A percentile compares a stretch with the other conserved stretches of the same genome.
Conservation (phyloP, 2,797 vertebrate genomes). For the Holocentrus rufus region DNA sequence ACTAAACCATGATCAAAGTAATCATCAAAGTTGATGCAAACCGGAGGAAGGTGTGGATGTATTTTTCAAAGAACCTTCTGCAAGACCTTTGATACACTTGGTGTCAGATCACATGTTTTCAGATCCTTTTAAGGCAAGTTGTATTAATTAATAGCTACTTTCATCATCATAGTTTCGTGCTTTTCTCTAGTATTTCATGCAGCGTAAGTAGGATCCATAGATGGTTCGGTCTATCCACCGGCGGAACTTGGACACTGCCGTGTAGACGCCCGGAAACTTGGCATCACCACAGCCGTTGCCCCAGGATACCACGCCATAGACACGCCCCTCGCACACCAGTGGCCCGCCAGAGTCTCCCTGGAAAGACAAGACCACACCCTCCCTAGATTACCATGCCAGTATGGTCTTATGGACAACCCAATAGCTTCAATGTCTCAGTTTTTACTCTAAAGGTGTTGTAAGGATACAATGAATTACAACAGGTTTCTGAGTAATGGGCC, state of each 20-base stretch:
- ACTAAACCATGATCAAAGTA: neutral
- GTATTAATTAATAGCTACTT: neutral
- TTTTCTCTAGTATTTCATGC: constrained; percentile 48
- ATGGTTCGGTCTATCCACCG: constrained; percentile 84
- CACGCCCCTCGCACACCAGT: constrained; percentile 77
- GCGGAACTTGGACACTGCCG: constrained; percentile 80
- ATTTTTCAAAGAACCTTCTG: neutral
- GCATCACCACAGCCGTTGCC: constrained; percentile 79
- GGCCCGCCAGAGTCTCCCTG: constrained; percentile 85
- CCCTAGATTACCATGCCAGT: constrained; percentile 17
- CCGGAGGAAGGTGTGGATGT: neutral
- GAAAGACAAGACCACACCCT: constrained; percentile 45
- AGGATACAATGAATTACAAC: constrained; percentile 12
- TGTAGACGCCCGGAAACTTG: constrained; percentile 83
- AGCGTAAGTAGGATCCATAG: constrained; percentile 69
- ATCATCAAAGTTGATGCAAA: constrained; percentile 14
- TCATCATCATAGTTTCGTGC: neutral
- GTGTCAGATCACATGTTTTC: neutral
- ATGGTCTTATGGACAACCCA: neutral
- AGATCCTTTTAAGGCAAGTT: constrained; percentile 1
- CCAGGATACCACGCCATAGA: constrained; percentile 85
- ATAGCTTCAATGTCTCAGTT: constrained; percentile 10
- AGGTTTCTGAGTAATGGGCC: neutral
- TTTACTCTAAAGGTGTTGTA: constrained; percentile 4
- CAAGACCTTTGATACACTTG: neutral